Conservation (phyloP, 2,888 invertebrate genomes). For the Protodeltote pygarga region DNA sequence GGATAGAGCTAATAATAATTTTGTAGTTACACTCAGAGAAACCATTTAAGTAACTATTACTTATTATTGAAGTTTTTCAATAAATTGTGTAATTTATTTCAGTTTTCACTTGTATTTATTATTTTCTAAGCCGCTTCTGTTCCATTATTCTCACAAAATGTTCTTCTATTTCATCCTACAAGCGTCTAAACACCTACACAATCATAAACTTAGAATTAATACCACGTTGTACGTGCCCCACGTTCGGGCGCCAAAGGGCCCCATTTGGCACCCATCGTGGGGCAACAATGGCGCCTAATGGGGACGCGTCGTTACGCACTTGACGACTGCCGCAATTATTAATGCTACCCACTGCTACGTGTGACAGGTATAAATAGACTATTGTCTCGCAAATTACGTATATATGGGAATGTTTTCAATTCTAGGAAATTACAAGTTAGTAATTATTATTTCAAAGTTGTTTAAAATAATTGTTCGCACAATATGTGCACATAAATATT, state of each 20-base stretch:
- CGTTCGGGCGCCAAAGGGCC: constrained; percentile 66
- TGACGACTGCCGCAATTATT: constrained; percentile 46
- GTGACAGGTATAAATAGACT: constrained; percentile 39
- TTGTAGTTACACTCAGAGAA: no score
- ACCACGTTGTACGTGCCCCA: constrained; percentile 51
- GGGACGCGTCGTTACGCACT: constrained; percentile 71
- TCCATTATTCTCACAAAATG: no score
- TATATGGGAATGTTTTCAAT: constrained; percentile 3
- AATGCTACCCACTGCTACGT: constrained; percentile 35
- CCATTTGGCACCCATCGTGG: constrained; percentile 11
- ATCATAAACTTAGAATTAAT: constrained; percentile 35
- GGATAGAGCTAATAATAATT: no score
- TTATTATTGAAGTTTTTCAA: no score
- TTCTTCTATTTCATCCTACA: constrained; percentile 1
- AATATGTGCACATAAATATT: no score
- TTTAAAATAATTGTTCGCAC: no score
- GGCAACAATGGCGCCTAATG: constrained; percentile 78
- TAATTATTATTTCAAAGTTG: no score
- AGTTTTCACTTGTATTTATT: no score
- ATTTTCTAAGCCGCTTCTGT: no score
- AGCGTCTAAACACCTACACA: constrained; percentile 12
- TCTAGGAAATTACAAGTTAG: no score
- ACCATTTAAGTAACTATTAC: no score
- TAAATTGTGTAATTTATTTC: no score
- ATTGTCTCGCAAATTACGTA: constrained; percentile 30